Evolutionary conservation across 2,888 invertebrate species (phyloP).

Genomic region (Halocaridina rubra): DNA sequence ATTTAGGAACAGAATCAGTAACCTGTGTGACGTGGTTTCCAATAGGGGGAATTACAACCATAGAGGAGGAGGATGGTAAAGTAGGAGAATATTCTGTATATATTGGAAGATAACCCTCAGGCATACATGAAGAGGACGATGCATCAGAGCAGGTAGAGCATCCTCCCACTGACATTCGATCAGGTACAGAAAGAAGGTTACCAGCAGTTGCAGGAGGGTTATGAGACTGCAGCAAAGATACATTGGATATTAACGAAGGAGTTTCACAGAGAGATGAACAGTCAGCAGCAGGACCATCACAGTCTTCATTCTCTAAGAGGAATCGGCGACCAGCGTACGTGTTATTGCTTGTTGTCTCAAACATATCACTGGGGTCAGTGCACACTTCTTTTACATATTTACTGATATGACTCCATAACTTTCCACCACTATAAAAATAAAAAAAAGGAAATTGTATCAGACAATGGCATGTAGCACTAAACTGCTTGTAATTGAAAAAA

Average conservation of each 20-base stretch:
- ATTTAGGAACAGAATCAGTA: slow-evolving; percentile 30
- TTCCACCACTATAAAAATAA: slow-evolving; percentile 52
- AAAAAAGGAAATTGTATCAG: background rate
- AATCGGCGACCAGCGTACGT: slow-evolving; percentile 45
- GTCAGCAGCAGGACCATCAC: background rate
- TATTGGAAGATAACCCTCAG: slow-evolving; percentile 35
- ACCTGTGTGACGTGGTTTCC: background rate
- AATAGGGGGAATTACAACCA: slow-evolving; percentile 27
- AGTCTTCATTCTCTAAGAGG: slow-evolving; percentile 25
- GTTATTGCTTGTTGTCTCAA: background rate
- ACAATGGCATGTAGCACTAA: too few relatives aligned
- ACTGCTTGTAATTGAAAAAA: too few relatives aligned
- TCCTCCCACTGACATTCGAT: slow-evolving; percentile 7
- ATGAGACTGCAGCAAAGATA: background rate
- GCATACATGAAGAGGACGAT: slow-evolving; percentile 31
- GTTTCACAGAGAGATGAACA: slow-evolving; percentile 9
- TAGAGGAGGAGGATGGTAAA: slow-evolving; percentile 38
- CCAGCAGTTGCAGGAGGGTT: background rate
- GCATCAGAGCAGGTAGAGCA: slow-evolving; percentile 33
- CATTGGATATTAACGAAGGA: background rate
- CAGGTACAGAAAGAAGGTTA: slow-evolving; percentile 25
- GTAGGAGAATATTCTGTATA: slow-evolving; percentile 34
- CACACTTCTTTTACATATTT: slow-evolving; percentile 42
- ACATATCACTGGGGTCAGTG: background rate
- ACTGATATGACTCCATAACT: slow-evolving; percentile 61